A percentile compares a stretch with the other conserved stretches of the same genome.
Evolutionary conservation across 2,113 vertebrate species (phyloP).

Genomic region (Arenaria interpres): DNA sequence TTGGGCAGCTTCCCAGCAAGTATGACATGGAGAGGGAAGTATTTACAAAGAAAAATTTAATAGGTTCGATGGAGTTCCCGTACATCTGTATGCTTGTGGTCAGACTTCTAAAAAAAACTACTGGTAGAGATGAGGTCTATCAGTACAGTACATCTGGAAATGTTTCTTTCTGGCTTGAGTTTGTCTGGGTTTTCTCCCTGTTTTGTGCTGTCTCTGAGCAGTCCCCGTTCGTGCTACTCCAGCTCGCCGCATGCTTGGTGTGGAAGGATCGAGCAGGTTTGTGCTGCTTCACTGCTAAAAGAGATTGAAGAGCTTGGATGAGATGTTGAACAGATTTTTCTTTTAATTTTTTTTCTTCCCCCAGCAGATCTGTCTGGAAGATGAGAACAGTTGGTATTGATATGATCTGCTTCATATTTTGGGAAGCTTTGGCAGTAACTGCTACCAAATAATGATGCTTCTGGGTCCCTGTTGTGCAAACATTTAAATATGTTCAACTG

Average conservation of each 20-base stretch:
- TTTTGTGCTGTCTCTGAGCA: slow-evolving; percentile 4
- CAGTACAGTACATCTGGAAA: slow-evolving; percentile 33
- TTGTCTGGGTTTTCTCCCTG: slow-evolving; percentile 24
- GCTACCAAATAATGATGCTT: slow-evolving; percentile 35
- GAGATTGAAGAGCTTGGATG: background rate
- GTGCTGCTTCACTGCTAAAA: slow-evolving; percentile 2
- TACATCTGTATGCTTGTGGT: slow-evolving; percentile 27
- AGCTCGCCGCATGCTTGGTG: accelerated
- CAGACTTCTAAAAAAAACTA: background rate
- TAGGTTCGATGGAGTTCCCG: background rate
- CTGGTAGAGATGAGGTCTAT: slow-evolving; percentile 10
- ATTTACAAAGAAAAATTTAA: slow-evolving; percentile 1
- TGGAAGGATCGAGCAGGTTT: background rate
- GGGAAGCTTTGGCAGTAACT: slow-evolving; percentile 50
- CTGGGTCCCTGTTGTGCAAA: slow-evolving; percentile 41
- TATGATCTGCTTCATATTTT: slow-evolving; percentile 52
- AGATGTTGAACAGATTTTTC: slow-evolving; percentile 56
- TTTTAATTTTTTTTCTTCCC: background rate
- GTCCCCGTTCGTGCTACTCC: background rate
- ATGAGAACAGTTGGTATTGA: slow-evolving; percentile 60
- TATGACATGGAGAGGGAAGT: background rate
- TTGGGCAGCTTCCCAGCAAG: background rate
- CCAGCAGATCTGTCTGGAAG: slow-evolving; percentile 28
- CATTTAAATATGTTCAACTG: background rate
- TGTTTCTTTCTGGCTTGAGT: background rate